Evolutionary conservation across 1,140 invertebrate species (phyloP).

Genomic region (Holcopasites calliopsidis): DNA sequence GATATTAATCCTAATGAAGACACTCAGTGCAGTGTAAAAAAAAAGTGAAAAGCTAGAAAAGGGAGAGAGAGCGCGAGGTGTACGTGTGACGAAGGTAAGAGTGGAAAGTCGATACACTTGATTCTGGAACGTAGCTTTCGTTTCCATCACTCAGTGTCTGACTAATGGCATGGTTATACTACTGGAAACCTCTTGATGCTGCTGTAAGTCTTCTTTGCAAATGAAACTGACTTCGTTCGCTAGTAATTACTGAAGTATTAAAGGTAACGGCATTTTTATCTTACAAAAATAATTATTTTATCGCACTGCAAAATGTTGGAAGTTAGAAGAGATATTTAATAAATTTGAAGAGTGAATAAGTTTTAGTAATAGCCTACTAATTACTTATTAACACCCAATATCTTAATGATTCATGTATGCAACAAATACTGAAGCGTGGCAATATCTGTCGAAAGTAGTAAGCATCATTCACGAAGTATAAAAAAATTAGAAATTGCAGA

Average conservation of each 20-base stretch:
- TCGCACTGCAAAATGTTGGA: too few species aligned
- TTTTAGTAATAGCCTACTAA: too few species aligned
- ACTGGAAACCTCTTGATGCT: background rate
- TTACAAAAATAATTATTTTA: too few species aligned
- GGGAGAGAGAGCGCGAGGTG: background rate
- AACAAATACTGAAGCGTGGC: too few species aligned
- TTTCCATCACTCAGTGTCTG: background rate
- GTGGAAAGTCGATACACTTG: constrained; percentile 3
- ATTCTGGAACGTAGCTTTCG: constrained; percentile 14
- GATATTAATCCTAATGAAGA: constrained; percentile 79
- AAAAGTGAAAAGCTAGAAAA: constrained; percentile 47
- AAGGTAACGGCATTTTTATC: too few species aligned
- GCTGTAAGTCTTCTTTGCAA: background rate
- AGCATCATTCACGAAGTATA: too few species aligned
- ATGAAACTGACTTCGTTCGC: background rate
- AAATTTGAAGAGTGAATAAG: too few species aligned
- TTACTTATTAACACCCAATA: too few species aligned
- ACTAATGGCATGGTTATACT: background rate
- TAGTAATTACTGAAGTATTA: background rate
- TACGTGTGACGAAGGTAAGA: background rate
- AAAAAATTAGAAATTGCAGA: too few species aligned
- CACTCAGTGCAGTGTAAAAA: constrained; percentile 69
- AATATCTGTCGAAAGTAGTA: too few species aligned
- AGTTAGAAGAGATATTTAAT: too few species aligned
- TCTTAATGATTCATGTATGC: too few species aligned